These are phyloP conservation scores for Seison nebaliae DNA, from an alignment of 1,140 invertebrate species.

Conservation along the genomic window DNA sequence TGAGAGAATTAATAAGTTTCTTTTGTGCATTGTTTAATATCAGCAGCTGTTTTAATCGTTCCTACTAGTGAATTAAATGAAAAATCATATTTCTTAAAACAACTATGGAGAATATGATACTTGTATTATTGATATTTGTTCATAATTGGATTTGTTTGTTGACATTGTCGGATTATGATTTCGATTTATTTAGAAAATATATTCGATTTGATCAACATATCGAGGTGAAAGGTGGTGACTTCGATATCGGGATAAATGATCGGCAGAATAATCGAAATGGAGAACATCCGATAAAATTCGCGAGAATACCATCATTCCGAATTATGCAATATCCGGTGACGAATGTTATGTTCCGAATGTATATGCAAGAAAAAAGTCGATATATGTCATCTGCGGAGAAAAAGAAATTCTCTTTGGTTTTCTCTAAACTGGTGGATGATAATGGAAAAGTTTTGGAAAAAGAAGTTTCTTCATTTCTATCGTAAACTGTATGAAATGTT, in stretches of 20 bases:
- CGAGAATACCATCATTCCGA: constrained; percentile 17
- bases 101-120: too few species aligned
- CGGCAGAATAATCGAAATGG: constrained; percentile 15
- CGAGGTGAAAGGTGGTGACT: constrained; percentile 15
- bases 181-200: too few species aligned
- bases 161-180: too few species aligned
- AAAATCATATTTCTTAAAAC: too few species aligned
- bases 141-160: too few species aligned
- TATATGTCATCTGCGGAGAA: constrained; percentile 18
- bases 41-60: too few species aligned
- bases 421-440: constrained; percentile 15
- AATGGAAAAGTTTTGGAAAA: constrained; percentile 13
- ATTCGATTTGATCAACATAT: too few species aligned
- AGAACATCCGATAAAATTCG: constrained; percentile 19
- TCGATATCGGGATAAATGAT: constrained; percentile 20
- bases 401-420: constrained; percentile 21
- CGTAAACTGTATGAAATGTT: neutral
- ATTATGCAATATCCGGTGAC: constrained; percentile 6
- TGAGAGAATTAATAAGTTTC: too few species aligned
- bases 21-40: too few species aligned
- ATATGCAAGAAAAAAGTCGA: constrained; percentile 17
- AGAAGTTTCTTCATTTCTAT: neutral
- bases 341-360: constrained; percentile 16
- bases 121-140: too few species aligned
- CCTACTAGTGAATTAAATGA: too few species aligned